Conservation (phyloP, 2,113 vertebrate species). For the Serilophus lunatus region DNA sequence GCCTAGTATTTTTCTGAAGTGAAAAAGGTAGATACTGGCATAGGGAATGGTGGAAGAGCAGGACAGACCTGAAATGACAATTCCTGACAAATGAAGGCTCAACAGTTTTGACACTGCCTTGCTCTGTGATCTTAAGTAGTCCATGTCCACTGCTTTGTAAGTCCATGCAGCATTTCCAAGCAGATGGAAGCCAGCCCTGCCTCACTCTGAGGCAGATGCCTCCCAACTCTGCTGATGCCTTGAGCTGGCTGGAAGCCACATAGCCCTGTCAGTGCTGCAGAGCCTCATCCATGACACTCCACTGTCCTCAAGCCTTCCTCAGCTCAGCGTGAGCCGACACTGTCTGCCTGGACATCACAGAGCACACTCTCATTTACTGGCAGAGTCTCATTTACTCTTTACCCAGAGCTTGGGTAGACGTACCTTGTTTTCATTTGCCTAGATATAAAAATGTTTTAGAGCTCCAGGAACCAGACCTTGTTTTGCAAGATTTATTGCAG, state of each 20-base stretch:
- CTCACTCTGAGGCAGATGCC: not conserved
- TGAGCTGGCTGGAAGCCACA: not conserved
- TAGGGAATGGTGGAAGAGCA: not conserved
- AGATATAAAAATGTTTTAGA: not conserved
- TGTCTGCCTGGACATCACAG: not conserved
- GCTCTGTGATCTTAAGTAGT: not conserved
- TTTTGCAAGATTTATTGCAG: not conserved
- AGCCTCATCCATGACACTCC: not conserved
- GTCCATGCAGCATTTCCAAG: not conserved
- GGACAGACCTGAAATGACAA: not conserved
- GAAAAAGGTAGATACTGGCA: not conserved
- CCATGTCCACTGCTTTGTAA: not conserved
- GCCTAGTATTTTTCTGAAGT: not conserved
- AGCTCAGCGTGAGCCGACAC: not conserved
- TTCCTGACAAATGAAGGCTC: not conserved
- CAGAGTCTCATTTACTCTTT: no score
- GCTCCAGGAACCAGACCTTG: not conserved
- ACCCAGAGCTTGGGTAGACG: not conserved
- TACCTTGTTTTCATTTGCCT: not conserved
- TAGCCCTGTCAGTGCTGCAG: rapidly evolving
- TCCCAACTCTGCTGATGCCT: not conserved
- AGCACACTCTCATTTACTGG: not conserved
- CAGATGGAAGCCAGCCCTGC: not conserved
- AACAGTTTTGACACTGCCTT: not conserved
- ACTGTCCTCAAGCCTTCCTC: not conserved